Percentiles rank a stretch among this genome's conserved stretches.
Conservation (phyloP, 1,140 invertebrate species). For the Lordiphosa stackelbergi region DNA sequence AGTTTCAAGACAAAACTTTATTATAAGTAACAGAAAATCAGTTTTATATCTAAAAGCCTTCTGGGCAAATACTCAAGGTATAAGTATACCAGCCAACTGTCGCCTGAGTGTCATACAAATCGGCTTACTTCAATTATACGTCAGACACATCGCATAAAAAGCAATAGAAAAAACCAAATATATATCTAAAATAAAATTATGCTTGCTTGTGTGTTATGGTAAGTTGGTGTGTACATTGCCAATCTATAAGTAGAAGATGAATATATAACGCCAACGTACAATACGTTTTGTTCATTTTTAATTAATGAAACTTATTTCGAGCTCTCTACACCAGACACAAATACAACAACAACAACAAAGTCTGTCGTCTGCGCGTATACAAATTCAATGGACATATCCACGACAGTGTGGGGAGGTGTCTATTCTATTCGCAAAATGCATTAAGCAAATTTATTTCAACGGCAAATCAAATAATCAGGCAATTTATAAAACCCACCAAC, state of each 20-base stretch:
- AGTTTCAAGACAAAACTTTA: no score
- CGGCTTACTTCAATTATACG: slow-evolving; percentile 29
- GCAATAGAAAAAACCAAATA: slow-evolving; percentile 22
- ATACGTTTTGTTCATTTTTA: slow-evolving; percentile 69
- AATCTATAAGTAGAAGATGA: slow-evolving; percentile 41
- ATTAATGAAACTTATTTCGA: slow-evolving; percentile 68
- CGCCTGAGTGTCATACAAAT: slow-evolving; percentile 24
- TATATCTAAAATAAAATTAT: slow-evolving; percentile 33
- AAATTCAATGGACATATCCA: no score
- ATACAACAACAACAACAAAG: slow-evolving; percentile 29
- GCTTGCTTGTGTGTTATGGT: slow-evolving; percentile 13
- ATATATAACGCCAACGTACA: slow-evolving; percentile 42
- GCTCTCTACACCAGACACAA: slow-evolving; percentile 36
- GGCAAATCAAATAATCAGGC: slow-evolving; percentile 43
- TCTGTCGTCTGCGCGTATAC: no score
- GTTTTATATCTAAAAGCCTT: no score
- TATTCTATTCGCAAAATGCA: no score
- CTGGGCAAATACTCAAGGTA: not conserved
- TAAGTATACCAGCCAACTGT: not conserved
- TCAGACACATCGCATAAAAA: slow-evolving; percentile 33
- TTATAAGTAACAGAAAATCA: no score
- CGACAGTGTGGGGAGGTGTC: no score
- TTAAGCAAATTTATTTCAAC: slow-evolving; percentile 28
- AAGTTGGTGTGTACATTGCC: slow-evolving; percentile 39
- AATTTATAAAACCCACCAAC: slow-evolving; percentile 32